Evolutionary conservation across 2,888 invertebrate species (phyloP), one percentile per base, ranked within the genome.

Genomic region (Lasioglossum morio): DNA sequence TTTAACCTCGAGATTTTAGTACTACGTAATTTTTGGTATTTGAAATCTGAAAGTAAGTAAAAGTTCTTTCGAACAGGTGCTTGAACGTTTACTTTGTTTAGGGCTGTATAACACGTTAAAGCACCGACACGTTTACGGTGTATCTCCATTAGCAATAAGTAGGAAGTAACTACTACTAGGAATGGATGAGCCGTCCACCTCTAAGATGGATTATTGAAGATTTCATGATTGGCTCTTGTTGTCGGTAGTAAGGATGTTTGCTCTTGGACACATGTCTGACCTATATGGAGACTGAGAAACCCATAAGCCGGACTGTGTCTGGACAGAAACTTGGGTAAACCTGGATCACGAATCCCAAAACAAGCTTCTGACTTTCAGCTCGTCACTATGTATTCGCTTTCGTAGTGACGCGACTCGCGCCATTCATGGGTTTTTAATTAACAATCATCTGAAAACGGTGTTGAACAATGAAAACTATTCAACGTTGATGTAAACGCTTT

Each of bases 221-320:
- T 63, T 63, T 14, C 63, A 63, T 63, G 30, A 63, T 63, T 63
- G 63, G 63, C 63, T 63, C 63, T 63, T 63, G 60, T 63, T 63
- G 30, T 30, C 16, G 63, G 30, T 63, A 63, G 63, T 63, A 63
- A 63, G 63, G 30, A 63, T 63, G 63, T 63, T 63, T 63, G 63
- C 63, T 63, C 63, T 63, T 63, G 63, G 63, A 53, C 53, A 63
- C 63, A 63, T 30, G 63, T 30, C 30, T 63, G 63, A 63, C 27
- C 63, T 63, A 63, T 63, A 63, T 63, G 63, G 30, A 30, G 16
- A 63, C 63, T 7, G 63, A 30, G 63, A 63, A 63, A 63, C 63
- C 30, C 63, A 63, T 63, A 63, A 63, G 63, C 63, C 27, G 63
- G 63, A 63, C 63, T 30, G 27, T 63, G 63, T 27, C 63, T 14